Conservation (phyloP, 1,140 invertebrate genomes). For the Listronotus bonariensis region DNA sequence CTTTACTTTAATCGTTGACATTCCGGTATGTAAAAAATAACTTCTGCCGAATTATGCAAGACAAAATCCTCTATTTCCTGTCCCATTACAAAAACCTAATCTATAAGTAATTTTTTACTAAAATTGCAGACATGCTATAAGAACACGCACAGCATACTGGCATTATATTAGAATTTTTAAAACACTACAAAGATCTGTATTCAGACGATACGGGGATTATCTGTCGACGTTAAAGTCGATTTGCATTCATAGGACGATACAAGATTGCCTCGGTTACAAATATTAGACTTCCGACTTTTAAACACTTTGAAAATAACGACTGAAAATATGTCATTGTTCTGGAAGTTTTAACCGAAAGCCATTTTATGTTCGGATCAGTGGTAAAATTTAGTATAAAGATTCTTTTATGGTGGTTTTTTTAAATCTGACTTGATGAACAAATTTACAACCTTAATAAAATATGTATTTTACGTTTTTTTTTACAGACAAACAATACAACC, state of each 20-base stretch:
- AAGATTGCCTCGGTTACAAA: constrained; percentile 50
- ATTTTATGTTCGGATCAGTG: constrained; percentile 17
- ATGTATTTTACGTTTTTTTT: too few relatives aligned
- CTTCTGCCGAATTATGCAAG: too few relatives aligned
- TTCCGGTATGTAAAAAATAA: too few relatives aligned
- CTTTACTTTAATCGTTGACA: too few relatives aligned
- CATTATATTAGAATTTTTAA: constrained; percentile 30
- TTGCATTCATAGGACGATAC: constrained; percentile 53
- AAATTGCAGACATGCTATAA: constrained; percentile 2
- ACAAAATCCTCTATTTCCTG: too few relatives aligned
- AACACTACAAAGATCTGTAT: constrained; percentile 33
- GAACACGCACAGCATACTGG: constrained; percentile 21
- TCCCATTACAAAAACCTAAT: too few relatives aligned
- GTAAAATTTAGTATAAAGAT: constrained; percentile 12
- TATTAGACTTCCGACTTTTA: constrained; percentile 49
- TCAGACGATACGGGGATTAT: constrained; percentile 47
- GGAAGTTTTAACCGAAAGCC: constrained; percentile 22
- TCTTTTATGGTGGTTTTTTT: constrained; percentile 23
- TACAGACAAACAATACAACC: too few relatives aligned
- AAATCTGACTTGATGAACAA: not conserved
- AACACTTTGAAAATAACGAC: constrained; percentile 46
- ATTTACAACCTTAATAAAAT: too few relatives aligned
- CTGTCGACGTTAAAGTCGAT: constrained; percentile 42
- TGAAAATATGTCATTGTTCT: constrained; percentile 33
- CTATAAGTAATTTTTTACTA: constrained; percentile 4